Percentiles rank a stretch among this genome's conserved stretches.
These are phyloP conservation scores for Chaetops frenatus DNA, from an alignment of 2,113 vertebrate genomes.

Conservation along the genomic window DNA sequence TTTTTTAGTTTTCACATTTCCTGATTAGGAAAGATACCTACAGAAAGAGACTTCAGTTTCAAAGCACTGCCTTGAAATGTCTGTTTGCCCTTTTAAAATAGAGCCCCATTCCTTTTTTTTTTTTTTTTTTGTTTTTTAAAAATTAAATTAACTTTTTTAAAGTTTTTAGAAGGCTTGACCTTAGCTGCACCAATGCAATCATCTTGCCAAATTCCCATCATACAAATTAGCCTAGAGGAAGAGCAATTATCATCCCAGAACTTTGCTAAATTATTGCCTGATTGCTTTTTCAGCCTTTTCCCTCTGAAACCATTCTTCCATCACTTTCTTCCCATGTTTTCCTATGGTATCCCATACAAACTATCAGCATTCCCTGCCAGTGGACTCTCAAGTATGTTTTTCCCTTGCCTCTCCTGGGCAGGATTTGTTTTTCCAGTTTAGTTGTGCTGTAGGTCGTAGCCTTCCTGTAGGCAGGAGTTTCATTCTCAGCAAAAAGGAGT, in stretches of 20 bases:
- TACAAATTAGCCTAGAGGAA: slow-evolving; percentile 26
- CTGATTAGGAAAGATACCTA: background rate
- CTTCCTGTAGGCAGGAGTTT: background rate
- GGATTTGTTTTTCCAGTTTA: background rate
- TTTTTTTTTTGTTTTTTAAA: background rate
- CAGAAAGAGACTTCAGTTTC: background rate
- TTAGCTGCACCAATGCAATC: slow-evolving; percentile 24
- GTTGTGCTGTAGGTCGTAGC: fast-evolving
- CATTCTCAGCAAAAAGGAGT: background rate
- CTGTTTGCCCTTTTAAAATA: background rate
- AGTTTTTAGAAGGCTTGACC: slow-evolving; percentile 30
- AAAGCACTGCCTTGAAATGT: background rate
- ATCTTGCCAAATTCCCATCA: background rate
- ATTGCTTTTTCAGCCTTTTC: slow-evolving; percentile 16
- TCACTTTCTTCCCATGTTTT: background rate
- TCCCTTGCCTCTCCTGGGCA: background rate
- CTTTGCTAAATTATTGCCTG: background rate
- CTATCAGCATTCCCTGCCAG: background rate
- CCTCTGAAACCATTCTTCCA: background rate
- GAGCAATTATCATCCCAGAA: background rate
- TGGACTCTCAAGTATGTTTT: background rate
- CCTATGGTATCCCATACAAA: fast-evolving
- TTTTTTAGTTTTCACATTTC: background rate
- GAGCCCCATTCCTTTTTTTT: background rate
- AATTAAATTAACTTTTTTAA: background rate